phyloP scores from a whole-genome alignment of 2,888 invertebrate genomes.

The Cheilosia vernalis region DNA sequence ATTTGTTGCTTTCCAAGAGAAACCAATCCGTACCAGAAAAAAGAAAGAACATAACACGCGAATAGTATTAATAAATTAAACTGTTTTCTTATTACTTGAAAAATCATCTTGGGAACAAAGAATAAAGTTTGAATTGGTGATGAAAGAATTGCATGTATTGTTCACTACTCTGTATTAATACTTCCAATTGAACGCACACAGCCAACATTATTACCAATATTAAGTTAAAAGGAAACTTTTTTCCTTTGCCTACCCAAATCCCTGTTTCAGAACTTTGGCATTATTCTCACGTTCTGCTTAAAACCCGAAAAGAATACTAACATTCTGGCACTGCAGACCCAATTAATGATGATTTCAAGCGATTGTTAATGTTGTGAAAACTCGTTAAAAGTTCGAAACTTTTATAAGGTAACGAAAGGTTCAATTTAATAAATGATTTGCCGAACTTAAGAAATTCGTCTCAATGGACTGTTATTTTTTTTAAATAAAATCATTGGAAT shows the following conservation, averaged over 20 bases:
- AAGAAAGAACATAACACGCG: too few species aligned
- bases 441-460: constrained; percentile 12
- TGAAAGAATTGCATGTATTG: constrained; percentile 37
- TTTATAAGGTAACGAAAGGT: constrained; percentile 47
- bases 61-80: neutral
- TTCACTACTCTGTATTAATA: constrained; percentile 43
- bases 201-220: constrained; percentile 20
- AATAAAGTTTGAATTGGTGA: constrained; percentile 18
- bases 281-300: constrained; percentile 58
- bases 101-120: neutral
- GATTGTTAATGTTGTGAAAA: constrained; percentile 66
- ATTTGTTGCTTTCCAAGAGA: too few species aligned
- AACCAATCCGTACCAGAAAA: too few species aligned
- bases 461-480: constrained; percentile 18
- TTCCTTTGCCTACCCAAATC: constrained; percentile 36
- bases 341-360: constrained; percentile 70
- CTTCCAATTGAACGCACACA: constrained; percentile 46
- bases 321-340: constrained; percentile 25
- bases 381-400: constrained; percentile 72
- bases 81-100: constrained; percentile 1
- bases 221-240: constrained; percentile 61
- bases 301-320: constrained; percentile 50
- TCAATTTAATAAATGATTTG: constrained; percentile 25
- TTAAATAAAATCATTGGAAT: constrained; percentile 60
- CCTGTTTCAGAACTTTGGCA: constrained; percentile 42